A percentile compares a stretch with the other conserved stretches of the same genome.
phyloP scores from a whole-genome alignment of 2,113 vertebrate genomes.

The Sphaerodactylus townsendi region DNA sequence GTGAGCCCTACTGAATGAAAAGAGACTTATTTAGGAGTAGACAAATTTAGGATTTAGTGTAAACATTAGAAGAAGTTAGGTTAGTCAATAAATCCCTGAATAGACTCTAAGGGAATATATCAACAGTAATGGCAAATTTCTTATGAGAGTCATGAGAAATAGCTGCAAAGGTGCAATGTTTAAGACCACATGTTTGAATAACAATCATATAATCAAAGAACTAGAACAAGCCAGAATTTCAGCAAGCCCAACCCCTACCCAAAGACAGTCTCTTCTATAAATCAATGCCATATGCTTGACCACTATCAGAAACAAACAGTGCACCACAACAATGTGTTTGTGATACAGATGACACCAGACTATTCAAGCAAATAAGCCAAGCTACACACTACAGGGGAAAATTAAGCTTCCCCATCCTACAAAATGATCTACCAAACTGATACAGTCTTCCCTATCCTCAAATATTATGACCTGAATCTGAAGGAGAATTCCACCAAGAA shows the following conservation, averaged over 20 bases:
- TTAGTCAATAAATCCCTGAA: slow-evolving; percentile 10
- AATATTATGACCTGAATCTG: no score
- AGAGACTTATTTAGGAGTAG: no score
- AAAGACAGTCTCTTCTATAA: background rate
- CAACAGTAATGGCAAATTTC: background rate
- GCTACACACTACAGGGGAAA: no score
- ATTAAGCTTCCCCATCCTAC: background rate
- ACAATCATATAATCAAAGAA: background rate
- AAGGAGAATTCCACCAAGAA: no score
- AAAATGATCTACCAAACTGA: background rate
- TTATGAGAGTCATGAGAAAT: background rate
- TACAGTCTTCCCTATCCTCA: no score
- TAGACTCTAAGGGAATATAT: slow-evolving; percentile 25
- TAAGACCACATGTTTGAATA: background rate
- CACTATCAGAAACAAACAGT: background rate
- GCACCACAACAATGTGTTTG: background rate
- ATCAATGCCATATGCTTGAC: background rate
- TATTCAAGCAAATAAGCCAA: background rate
- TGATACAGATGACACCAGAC: background rate
- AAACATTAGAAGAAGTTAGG: slow-evolving; percentile 15
- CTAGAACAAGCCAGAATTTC: background rate
- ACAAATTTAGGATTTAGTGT: no score
- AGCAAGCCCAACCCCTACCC: background rate
- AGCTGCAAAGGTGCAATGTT: background rate
- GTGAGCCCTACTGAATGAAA: no score